These are phyloP conservation scores for Scaptomyza graminum DNA, from an alignment of 1,140 invertebrate species.

Conservation along the genomic window DNA sequence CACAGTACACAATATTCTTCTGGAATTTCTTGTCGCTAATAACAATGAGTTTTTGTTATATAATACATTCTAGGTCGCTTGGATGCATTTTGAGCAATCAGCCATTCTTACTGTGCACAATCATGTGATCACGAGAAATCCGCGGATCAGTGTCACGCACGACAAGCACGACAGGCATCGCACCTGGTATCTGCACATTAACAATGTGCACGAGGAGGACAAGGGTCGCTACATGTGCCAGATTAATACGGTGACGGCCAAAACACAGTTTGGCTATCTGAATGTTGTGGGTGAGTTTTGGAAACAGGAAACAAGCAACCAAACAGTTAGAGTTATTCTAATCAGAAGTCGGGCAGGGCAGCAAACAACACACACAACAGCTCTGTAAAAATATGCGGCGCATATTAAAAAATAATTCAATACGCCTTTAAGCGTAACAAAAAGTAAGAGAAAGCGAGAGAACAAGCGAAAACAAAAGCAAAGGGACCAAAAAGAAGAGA, in stretches of 20 bases:
- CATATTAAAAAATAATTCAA: slow-evolving; percentile 78
- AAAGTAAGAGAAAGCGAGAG: no score
- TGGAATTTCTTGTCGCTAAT: not conserved
- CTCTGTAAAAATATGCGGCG: slow-evolving; percentile 66
- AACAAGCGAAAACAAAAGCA: not conserved
- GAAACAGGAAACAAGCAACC: not conserved
- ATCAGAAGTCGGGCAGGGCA: slow-evolving; percentile 33
- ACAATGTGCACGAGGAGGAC: slow-evolving; percentile 95
- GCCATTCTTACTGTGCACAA: slow-evolving; percentile 96
- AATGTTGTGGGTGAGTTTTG: slow-evolving; percentile 94
- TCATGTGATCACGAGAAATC: slow-evolving; percentile 96
- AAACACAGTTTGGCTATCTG: slow-evolving; percentile 95
- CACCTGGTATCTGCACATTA: slow-evolving; percentile 96
- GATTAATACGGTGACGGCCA: slow-evolving; percentile 96
- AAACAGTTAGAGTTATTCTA: slow-evolving; percentile 35
- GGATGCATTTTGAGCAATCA: slow-evolving; percentile 97
- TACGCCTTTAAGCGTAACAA: slow-evolving; percentile 59
- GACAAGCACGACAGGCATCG: slow-evolving; percentile 90
- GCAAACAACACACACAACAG: slow-evolving; percentile 37
- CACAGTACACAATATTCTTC: no score
- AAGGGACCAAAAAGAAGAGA: slow-evolving; percentile 27
- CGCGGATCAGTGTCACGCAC: slow-evolving; percentile 94
- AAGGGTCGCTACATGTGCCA: slow-evolving; percentile 97
- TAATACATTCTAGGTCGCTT: slow-evolving; percentile 90
- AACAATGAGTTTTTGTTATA: not conserved